These are phyloP conservation scores for Porites rus DNA, from an alignment of 92 coral and sea anemone species.

Conservation along the genomic window DNA sequence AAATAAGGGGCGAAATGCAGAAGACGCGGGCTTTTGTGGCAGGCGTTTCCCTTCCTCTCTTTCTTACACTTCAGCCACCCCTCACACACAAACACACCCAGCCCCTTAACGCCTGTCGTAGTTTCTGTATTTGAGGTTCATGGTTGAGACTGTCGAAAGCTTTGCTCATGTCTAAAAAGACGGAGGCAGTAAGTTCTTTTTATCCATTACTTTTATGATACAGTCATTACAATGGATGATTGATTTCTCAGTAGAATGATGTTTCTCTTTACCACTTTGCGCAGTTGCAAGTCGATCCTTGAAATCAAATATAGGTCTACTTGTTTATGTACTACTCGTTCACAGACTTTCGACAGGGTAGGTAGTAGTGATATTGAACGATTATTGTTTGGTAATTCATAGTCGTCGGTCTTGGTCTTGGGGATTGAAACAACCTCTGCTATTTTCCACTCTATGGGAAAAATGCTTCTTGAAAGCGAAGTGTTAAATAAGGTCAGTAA, in stretches of 20 bases:
- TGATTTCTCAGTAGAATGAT: slow-evolving; percentile 29
- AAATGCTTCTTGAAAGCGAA: slow-evolving; percentile 27
- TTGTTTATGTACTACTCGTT: slow-evolving; percentile 33
- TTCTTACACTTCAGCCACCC: too few relatives aligned
- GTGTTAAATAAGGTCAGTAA: slow-evolving; percentile 1
- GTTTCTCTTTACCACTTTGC: slow-evolving; percentile 28
- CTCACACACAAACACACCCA: too few relatives aligned
- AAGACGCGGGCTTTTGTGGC: too few relatives aligned
- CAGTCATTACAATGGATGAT: slow-evolving; percentile 26
- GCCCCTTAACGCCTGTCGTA: not conserved
- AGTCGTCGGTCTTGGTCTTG: slow-evolving; percentile 30
- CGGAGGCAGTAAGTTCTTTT: slow-evolving; percentile 36
- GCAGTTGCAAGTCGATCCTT: slow-evolving; percentile 26
- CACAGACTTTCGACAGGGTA: not conserved
- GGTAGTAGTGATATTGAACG: slow-evolving; percentile 28
- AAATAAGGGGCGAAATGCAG: too few relatives aligned
- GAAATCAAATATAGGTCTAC: slow-evolving; percentile 32
- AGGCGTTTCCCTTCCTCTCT: too few relatives aligned
- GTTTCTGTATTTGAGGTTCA: slow-evolving; percentile 31
- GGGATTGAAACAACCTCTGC: slow-evolving; percentile 33
- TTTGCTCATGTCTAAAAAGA: not conserved
- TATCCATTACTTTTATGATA: slow-evolving; percentile 22
- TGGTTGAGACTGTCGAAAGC: slow-evolving; percentile 39
- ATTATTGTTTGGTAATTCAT: slow-evolving; percentile 26
- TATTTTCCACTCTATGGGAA: slow-evolving; percentile 24